Evolutionary conservation across 2,797 vertebrate genomes (phyloP).

Genomic region (Pangasius krempfi): DNA sequence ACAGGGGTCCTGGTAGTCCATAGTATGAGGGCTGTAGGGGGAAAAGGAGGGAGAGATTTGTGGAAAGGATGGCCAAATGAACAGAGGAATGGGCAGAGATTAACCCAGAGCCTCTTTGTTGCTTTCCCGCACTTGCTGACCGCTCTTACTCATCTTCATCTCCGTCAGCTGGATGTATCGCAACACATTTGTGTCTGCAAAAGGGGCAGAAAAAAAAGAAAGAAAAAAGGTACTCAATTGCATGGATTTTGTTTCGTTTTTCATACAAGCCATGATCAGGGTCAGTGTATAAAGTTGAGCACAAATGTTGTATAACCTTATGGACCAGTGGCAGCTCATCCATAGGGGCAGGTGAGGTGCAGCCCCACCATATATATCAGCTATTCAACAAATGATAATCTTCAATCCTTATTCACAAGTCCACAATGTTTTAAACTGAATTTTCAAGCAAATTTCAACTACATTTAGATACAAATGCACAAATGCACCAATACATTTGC

Average conservation of each 20-base stretch:
- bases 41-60: conserved; percentile 39
- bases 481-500: not conserved
- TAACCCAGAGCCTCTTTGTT: conserved; percentile 80
- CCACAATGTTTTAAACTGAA: not conserved
- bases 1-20: conserved; percentile 59
- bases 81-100: conserved; percentile 33
- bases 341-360: not conserved
- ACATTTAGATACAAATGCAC: not conserved
- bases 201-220: conserved; percentile 14
- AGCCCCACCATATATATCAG: not conserved
- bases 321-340: not conserved
- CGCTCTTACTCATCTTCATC: conserved; percentile 88
- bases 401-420: not conserved
- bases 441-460: not conserved
- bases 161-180: conserved; percentile 95
- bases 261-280: not conserved
- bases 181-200: conserved; percentile 89
- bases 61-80: conserved; percentile 51
- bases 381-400: not conserved
- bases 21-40: conserved; percentile 50
- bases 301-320: not conserved
- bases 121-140: conserved; percentile 80
- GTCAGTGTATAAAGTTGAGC: not conserved
- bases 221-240: not conserved
- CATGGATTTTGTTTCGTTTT: not conserved